phyloP scores from a whole-genome alignment of 30 jellyfish, hydroid and myxozoan genomes.

The Sanderia malayensis region DNA sequence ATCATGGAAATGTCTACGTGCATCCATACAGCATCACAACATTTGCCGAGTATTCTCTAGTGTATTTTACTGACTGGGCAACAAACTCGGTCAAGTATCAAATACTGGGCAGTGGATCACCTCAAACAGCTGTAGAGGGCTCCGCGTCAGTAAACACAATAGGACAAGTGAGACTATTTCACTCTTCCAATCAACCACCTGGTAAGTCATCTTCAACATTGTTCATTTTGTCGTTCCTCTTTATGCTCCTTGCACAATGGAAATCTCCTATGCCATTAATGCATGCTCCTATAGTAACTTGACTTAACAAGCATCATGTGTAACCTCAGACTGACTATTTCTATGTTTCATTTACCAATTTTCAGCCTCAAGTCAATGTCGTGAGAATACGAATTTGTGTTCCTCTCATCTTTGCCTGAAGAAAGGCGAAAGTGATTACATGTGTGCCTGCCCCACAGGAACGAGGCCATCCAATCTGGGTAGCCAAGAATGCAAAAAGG shows the following conservation, averaged over 20 bases:
- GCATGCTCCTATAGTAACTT: too few species aligned
- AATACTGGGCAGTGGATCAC: background rate
- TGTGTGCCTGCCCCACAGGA: slow-evolving; percentile 89
- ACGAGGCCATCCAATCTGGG: background rate
- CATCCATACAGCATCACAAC: slow-evolving; percentile 75
- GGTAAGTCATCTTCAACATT: too few species aligned
- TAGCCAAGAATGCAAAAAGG: slow-evolving; percentile 20
- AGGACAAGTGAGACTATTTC: slow-evolving; percentile 68
- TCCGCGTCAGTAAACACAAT: slow-evolving; percentile 7
- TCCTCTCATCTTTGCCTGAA: slow-evolving; percentile 81
- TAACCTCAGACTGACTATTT: too few species aligned
- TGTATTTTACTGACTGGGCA: slow-evolving; percentile 75
- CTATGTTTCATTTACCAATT: too few species aligned
- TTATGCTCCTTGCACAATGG: too few species aligned
- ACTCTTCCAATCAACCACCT: slow-evolving; percentile 45
- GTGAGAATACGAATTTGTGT: slow-evolving; percentile 46
- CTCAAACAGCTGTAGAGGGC: background rate
- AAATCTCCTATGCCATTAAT: too few species aligned
- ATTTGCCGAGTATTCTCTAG: slow-evolving; percentile 28
- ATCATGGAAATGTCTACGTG: too few species aligned
- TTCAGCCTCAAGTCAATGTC: slow-evolving; percentile 69
- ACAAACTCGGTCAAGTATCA: slow-evolving; percentile 31
- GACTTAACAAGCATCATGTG: too few species aligned
- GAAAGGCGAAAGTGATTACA: slow-evolving; percentile 16
- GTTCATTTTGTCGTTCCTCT: too few species aligned